These are phyloP conservation scores for Procambarus virginalis DNA, from an alignment of 1,140 invertebrate species.

Conservation along the genomic window DNA sequence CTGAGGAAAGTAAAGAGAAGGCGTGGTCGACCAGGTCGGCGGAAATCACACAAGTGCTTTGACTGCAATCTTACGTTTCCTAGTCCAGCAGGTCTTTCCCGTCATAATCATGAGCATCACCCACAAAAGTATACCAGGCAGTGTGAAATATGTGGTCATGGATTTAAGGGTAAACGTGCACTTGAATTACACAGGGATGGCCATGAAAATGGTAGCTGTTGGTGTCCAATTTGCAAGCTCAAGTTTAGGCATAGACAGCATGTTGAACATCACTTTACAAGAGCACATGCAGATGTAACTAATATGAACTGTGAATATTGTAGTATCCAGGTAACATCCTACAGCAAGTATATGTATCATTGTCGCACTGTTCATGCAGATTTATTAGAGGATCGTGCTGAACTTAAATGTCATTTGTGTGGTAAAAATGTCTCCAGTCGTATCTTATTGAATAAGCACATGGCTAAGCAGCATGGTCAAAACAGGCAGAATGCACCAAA, in stretches of 20 bases:
- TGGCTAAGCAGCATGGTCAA: conserved; percentile 27
- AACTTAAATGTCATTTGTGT: conserved; percentile 39
- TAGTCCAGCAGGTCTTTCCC: conserved; percentile 43
- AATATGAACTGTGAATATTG: conserved; percentile 52
- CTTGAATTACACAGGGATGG: conserved; percentile 43
- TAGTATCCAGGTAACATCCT: conserved; percentile 20
- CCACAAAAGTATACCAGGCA: conserved; percentile 40
- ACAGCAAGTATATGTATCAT: conserved; percentile 55
- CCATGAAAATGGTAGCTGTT: conserved; percentile 44
- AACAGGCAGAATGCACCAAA: conserved; percentile 41
- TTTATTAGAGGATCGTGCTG: conserved; percentile 38
- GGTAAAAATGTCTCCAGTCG: conserved; percentile 20
- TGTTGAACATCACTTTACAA: conserved; percentile 34
- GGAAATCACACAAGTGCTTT: not conserved
- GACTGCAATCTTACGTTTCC: conserved; percentile 41
- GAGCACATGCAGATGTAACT: conserved; percentile 32
- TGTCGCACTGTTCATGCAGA: conserved; percentile 40
- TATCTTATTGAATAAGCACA: conserved; percentile 48
- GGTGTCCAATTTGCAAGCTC: conserved; percentile 56
- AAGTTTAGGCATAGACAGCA: conserved; percentile 35
- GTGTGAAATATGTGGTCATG: conserved; percentile 42
- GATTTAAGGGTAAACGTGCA: conserved; percentile 48
- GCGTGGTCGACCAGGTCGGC: not conserved
- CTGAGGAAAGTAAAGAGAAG: not conserved
- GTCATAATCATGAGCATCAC: conserved; percentile 50